Evolutionary conservation across 2,113 vertebrate genomes (phyloP).

Genomic region (Anguilla rostrata): DNA sequence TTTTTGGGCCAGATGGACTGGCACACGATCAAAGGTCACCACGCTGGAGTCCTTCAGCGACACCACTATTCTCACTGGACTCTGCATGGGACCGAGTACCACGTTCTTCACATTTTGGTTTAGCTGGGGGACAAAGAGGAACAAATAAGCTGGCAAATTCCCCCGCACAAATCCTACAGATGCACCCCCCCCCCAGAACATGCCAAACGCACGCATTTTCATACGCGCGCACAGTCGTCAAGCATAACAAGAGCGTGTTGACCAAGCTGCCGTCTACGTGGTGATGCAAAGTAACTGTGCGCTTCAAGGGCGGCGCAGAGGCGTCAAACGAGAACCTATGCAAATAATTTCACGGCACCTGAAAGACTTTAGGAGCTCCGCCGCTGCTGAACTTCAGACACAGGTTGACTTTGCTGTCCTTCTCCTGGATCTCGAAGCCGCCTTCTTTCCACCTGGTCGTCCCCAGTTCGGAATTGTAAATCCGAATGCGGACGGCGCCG

Average conservation of each 20-base stretch:
- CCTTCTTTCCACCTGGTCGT: constrained; percentile 95
- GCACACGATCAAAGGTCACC: constrained; percentile 85
- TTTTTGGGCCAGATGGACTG: constrained; percentile 76
- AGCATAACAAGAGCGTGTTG: too few species aligned
- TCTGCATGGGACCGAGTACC: constrained; percentile 70
- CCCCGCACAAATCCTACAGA: not conserved
- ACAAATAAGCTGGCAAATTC: constrained; percentile 14
- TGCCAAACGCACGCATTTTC: not conserved
- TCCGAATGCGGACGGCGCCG: constrained; percentile 72
- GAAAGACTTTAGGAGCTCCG: constrained; percentile 82
- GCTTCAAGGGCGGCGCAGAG: too few species aligned
- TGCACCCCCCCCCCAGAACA: too few species aligned
- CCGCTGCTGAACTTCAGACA: constrained; percentile 86
- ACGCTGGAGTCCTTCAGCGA: constrained; percentile 84
- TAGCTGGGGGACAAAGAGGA: constrained; percentile 68
- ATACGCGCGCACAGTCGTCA: not conserved
- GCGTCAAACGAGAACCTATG: not conserved
- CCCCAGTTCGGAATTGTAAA: constrained; percentile 81
- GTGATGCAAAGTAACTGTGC: not conserved
- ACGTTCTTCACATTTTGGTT: constrained; percentile 93
- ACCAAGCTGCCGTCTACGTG: not conserved
- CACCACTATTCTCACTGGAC: constrained; percentile 74
- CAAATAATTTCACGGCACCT: constrained; percentile 67
- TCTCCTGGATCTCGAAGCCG: constrained; percentile 92
- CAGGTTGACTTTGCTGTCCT: constrained; percentile 88